Percentiles rank a stretch among this genome's conserved stretches.
Evolutionary conservation across 2,888 invertebrate species (phyloP).

Genomic region (Oasisia sp.): DNA sequence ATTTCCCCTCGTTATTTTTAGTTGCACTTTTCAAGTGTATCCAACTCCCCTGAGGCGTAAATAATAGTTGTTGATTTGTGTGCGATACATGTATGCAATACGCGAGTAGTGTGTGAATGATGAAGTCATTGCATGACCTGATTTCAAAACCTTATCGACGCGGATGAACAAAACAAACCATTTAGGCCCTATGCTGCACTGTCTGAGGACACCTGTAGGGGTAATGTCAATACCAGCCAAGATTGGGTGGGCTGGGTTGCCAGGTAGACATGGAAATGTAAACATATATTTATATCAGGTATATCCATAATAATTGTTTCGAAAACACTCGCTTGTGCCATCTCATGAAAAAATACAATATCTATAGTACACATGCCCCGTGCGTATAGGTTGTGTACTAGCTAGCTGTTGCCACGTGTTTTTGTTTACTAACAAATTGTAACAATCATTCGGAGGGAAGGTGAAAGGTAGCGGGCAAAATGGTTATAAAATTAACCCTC

Average conservation of each 20-base stretch:
- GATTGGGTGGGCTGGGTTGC: not conserved
- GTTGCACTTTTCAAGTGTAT: not conserved
- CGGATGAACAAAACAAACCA: conserved; percentile 12
- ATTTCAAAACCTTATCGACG: not conserved
- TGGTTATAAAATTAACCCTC: no score
- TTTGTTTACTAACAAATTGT: not conserved
- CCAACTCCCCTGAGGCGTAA: not conserved
- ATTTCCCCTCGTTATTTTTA: conserved; percentile 17
- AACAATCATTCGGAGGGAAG: not conserved
- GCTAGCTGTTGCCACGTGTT: not conserved
- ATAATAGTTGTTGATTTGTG: not conserved
- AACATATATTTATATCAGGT: no score
- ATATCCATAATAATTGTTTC: not conserved
- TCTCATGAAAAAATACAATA: not conserved
- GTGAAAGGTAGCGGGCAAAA: no score
- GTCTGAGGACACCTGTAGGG: not conserved
- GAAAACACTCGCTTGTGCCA: not conserved
- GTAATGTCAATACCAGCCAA: not conserved
- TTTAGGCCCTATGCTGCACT: not conserved
- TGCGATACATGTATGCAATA: not conserved
- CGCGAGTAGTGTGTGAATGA: not conserved
- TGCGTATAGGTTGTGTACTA: not conserved
- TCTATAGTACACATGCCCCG: not conserved
- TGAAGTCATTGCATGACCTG: conserved; percentile 2
- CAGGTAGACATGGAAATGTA: not conserved